Conservation (phyloP, 2,888 invertebrate species). For the Callosobruchus maculatus region DNA sequence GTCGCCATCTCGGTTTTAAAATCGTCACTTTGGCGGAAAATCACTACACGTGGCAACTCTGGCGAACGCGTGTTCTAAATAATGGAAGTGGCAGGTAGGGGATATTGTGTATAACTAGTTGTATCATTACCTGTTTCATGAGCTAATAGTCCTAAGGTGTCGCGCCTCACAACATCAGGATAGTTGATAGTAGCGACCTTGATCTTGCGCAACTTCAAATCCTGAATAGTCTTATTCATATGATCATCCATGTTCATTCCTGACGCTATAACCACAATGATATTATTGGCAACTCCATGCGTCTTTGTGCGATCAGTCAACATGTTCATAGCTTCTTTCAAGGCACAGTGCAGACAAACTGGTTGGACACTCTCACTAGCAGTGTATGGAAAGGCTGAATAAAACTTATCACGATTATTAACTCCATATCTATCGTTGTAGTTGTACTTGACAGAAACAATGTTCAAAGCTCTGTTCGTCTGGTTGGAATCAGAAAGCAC, state of each 20-base stretch:
- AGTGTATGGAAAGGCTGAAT: slow-evolving; percentile 50
- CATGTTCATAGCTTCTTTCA: slow-evolving; percentile 50
- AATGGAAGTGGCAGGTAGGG: too few species aligned
- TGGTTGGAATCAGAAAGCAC: slow-evolving; percentile 49
- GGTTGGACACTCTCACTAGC: slow-evolving; percentile 51
- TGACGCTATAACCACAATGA: slow-evolving; percentile 56
- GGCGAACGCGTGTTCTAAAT: too few species aligned
- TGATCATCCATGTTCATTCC: slow-evolving; percentile 51
- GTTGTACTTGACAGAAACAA: slow-evolving; percentile 41
- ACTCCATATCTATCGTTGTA: slow-evolving; percentile 23
- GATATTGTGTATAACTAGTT: too few species aligned
- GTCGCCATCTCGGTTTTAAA: too few species aligned
- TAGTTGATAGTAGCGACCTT: slow-evolving; percentile 56
- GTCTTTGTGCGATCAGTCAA: slow-evolving; percentile 46
- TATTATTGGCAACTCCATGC: slow-evolving; percentile 53
- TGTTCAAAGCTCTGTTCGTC: slow-evolving; percentile 40
- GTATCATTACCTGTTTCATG: slow-evolving; percentile 37
- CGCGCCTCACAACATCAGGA: slow-evolving; percentile 48
- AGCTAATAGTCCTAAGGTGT: slow-evolving; percentile 51
- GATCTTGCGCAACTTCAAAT: slow-evolving; percentile 48
- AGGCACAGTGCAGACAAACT: slow-evolving; percentile 52
- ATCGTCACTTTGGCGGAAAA: too few species aligned
- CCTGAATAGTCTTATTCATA: slow-evolving; percentile 45
- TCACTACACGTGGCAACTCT: too few species aligned
- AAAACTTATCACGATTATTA: slow-evolving; percentile 34